Conservation (phyloP, 2,797 vertebrate species). For the Lepilemur ruficaudatus region DNA sequence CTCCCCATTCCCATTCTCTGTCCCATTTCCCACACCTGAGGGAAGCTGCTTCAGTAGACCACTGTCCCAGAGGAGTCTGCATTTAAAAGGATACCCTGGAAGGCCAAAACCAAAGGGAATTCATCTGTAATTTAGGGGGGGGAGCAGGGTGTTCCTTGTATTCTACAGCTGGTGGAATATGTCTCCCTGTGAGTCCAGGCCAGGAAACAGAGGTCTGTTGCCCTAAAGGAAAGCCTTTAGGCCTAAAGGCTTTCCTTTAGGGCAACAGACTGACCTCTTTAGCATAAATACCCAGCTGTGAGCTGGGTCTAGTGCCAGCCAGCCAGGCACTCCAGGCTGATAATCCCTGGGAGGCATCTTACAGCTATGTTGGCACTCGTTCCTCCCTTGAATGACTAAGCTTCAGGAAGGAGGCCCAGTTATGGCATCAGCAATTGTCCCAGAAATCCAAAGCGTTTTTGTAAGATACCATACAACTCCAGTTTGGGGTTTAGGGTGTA, state of each 20-base stretch:
- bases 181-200: neutral
- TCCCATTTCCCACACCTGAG: neutral
- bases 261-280: constrained; percentile 38
- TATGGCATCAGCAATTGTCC: neutral
- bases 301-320: neutral
- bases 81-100: neutral
- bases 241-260: constrained; percentile 22
- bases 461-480: neutral
- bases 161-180: constrained; percentile 4
- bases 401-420: neutral
- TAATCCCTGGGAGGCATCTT: neutral
- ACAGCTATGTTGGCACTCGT: neutral
- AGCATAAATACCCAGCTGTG: constrained; percentile 30
- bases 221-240: too few relatives aligned
- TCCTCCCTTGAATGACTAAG: neutral
- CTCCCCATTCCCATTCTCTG: neutral
- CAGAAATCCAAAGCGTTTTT: constrained; percentile 25
- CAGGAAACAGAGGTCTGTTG: neutral
- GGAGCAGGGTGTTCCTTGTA: neutral
- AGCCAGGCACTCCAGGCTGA: neutral
- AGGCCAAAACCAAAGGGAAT: constrained; percentile 17
- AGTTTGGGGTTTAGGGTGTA: neutral
- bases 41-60: constrained; percentile 3
- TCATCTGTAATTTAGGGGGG: neutral
- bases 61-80: neutral